Evolutionary conservation across 2,113 vertebrate species (phyloP), one percentile per base, ranked within the genome.

Genomic region (Sphyrna mokarran): DNA sequence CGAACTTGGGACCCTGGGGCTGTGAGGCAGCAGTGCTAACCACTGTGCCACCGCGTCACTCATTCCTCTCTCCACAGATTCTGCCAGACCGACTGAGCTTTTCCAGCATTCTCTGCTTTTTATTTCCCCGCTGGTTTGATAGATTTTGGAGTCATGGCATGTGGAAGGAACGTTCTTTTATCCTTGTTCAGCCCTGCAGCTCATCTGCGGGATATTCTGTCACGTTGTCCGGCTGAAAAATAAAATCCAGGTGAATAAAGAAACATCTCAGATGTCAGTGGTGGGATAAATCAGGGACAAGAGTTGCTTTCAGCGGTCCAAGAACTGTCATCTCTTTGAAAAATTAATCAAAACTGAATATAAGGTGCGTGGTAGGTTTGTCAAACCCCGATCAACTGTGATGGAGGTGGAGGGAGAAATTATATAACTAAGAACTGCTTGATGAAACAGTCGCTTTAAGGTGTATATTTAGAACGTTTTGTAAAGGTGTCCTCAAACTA

Each of bases 351-450:
- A 94, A 94, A 68, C 33, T 94, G 61, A 68, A n/a, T 66, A 70
- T 18, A 10, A 70, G 66, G 2, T 22, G 69, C 8, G 9, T 10
- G 68, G 37, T 70, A 70, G 70, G 6, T 48, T 48, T 94, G 93
- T 94, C 93, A 94, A 70, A 70, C 3, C 40, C 22, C 68, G 48
- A 37, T 94, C 93, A 94, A 94, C 43, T 61, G 66, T 94, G 93
- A 94, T 70, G 66, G 68, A 70, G 10, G n/a, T 94, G 26, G 18
- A 94, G 66, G 40, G 93, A 48, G 40, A 61, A 91, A 91, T 29
- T 29, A 29, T 0, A 37, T 63, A 94, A 94, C 93, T 22, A 26
- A 94, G 11, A 14, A 20, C 66, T 13, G 61, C 68, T 94, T 94
- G 40, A 43, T 91, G 22, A 22, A 48, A 43, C 20, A 43, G 29